Base-by-base conservation (phyloP, 1,140 invertebrate species). In the Danaus plexippus region DNA sequence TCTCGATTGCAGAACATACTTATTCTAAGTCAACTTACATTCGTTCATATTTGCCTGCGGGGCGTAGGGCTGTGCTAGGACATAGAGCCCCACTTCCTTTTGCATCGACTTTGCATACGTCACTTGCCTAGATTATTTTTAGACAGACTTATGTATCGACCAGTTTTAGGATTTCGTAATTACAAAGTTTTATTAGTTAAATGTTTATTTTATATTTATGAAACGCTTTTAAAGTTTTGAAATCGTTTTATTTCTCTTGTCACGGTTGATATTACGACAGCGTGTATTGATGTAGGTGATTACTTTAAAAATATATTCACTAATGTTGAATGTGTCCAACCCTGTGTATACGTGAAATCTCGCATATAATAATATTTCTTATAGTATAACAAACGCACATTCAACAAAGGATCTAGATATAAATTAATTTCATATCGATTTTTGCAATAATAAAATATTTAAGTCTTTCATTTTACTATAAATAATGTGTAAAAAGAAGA, bases 1-100 rank as follows among this genome's bases (percentile, higher is more conserved):
- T 82, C 80, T 84, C 79, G 80, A 83, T 87, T 84, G 84, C 80
- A 79, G 80, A 82, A 85, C 81, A 85, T 77, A 87, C 84, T 87
- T 87, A 87, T 87, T 87, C 84, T 87, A 87, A 87, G 81, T 87
- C 84, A 85, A 87, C 81, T 87, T 84, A 87, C 84, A 87, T 87
- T 87, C 84, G 81, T 87, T 87, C 81, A 87, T 87, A 87, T 87
- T 87, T 87, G 84, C 84, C 84, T 87, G 81, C 77, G 75, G 80
- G 80, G 66, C 75, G 64, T 85, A 87, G 84, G 84, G 84, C 74
- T 87, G 84, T 62, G 71, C 75, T 77, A 68, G 71, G 67, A 70
- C 59, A 73, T 75, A 78, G 73, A 54, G 41, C 49, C 54, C 41
- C 59, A 52, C 49, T 56, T 61, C 59, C 59, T 61, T 15, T 15